Evolutionary conservation across 2,113 vertebrate genomes (phyloP).

Genomic region (Oncorhynchus mykiss): DNA sequence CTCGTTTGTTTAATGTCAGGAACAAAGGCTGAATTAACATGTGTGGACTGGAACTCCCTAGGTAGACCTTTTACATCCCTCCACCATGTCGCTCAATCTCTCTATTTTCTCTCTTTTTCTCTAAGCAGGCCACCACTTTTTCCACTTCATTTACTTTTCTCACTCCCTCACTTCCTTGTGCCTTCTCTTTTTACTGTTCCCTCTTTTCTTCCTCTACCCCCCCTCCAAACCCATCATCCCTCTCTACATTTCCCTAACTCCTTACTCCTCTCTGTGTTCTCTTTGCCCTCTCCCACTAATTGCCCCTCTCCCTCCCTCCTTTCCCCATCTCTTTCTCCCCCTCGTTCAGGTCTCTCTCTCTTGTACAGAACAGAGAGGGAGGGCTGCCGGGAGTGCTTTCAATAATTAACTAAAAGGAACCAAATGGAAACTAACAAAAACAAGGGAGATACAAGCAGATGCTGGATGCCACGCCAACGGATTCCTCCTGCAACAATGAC

Average conservation of each 20-base stretch:
- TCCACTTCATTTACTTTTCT: constrained; percentile 16
- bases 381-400: constrained; percentile 40
- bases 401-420: constrained; percentile 54
- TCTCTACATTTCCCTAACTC: background rate
- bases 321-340: constrained; percentile 21
- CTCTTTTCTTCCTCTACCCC: background rate
- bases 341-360: constrained; percentile 30
- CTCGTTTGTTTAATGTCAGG: constrained; percentile 53
- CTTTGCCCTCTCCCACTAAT: constrained; percentile 23
- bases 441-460: constrained; percentile 17
- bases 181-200: constrained; percentile 40
- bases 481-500: background rate
- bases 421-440: constrained; percentile 38
- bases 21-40: constrained; percentile 68
- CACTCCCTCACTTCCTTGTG: constrained; percentile 6
- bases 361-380: constrained; percentile 10
- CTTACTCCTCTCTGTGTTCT: background rate
- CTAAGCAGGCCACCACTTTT: no score
- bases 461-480: background rate
- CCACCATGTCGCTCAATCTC: constrained; percentile 50
- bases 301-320: constrained; percentile 43
- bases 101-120: background rate
- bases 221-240: no score
- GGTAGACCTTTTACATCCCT: constrained; percentile 45
- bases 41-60: constrained; percentile 54